Base-by-base conservation (phyloP, 2,797 vertebrate genomes). In the Chiroxiphia lanceolata region DNA sequence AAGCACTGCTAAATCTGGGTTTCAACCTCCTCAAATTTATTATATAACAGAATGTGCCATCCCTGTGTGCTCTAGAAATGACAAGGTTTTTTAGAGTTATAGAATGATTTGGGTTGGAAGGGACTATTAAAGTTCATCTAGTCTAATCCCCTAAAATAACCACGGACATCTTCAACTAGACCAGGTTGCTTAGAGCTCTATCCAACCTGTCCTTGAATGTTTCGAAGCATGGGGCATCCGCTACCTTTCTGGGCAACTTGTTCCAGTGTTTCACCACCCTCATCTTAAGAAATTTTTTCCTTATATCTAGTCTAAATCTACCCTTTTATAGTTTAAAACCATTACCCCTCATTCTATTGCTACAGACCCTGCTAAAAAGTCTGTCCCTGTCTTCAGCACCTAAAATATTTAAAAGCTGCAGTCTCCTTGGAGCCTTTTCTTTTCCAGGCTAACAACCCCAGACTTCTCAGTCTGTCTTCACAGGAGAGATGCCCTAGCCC, bases 251-350 rank as follows among this genome's bases (percentile, higher is more conserved):
- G 51, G 18, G 44, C 4, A 63, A 2, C 40, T 44, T 38, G 3
- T 56, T 5, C 8, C 22, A 27, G 8, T 34, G 21, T 38, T 34
- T 59, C 1, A n/a, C 18, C 14, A 51, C 31, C 4, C 19, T 33
- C 14, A 42, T 3, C 0, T 0, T 34, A 13, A 74, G 23, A 5
- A 9, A 3, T 7, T 13, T 10, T 16, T 71, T 54, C 18, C 19
- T 82, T 23, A 5, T 7, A 19, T 40, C 10, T 44, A 45, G 5
- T 44, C 59, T 40, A 10, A 76, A n/a, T 83, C 27, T 83, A 9
- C 11, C 10, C 4, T 60, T 45, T 38, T 70, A 25, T 15, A 59
- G 31, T 47, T 68, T 56, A 67, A 75, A 60, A 6, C 4, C 8
- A 4, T 69, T 77, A 8, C 4, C 3, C 16, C 9, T 57, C 57